phyloP scores from a whole-genome alignment of 1,140 invertebrate genomes.

The Trichonephila clavipes region DNA sequence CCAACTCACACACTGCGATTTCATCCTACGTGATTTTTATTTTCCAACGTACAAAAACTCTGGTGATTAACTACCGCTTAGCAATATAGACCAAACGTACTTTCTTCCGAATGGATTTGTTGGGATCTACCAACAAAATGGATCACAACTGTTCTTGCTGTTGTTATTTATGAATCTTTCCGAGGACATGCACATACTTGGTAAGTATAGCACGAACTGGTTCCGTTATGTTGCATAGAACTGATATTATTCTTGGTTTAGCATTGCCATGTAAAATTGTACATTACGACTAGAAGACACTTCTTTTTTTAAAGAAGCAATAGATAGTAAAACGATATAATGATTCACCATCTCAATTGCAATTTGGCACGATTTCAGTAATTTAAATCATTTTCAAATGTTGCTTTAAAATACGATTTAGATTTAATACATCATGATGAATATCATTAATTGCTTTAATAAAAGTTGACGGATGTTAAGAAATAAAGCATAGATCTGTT shows the following conservation, averaged over 20 bases:
- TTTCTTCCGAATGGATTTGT: background rate
- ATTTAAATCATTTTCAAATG: background rate
- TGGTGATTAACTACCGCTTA: slow-evolving; percentile 43
- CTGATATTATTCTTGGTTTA: background rate
- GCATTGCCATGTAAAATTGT: background rate
- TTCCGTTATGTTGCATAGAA: background rate
- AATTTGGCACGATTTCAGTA: too few species aligned
- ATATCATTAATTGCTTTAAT: too few species aligned
- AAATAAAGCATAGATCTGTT: too few species aligned
- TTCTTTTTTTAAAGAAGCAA: background rate
- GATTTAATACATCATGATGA: too few species aligned
- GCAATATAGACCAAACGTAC: slow-evolving; percentile 42
- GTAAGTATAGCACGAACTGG: background rate
- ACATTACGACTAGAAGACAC: background rate
- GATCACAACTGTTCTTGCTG: background rate
- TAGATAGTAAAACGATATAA: too few species aligned
- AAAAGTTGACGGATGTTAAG: too few species aligned
- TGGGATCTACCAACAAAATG: background rate
- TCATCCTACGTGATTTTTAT: slow-evolving; percentile 51
- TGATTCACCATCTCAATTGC: too few species aligned
- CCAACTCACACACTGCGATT: background rate
- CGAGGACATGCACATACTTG: slow-evolving; percentile 18
- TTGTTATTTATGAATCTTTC: slow-evolving; percentile 8
- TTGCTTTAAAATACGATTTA: background rate
- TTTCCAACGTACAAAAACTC: slow-evolving; percentile 8